Evolutionary conservation across 2,113 vertebrate species (phyloP), one percentile per base, ranked within the genome.

Genomic region (Vireo altiloquus): DNA sequence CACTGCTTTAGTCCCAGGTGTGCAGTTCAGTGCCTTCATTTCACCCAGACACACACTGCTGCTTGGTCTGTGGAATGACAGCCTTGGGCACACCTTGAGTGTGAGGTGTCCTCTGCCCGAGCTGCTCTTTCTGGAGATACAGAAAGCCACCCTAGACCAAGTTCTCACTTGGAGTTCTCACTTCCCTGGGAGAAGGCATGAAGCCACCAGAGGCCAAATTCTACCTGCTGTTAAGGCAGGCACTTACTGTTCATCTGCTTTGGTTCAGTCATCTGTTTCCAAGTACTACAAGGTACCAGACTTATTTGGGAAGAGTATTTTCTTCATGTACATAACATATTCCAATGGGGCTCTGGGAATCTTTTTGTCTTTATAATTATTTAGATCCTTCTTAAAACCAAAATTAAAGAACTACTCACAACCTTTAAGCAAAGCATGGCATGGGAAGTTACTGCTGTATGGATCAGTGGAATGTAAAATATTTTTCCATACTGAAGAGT

Each of bases 1-100:
- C 24, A 14, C 1, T 35, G n/a, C 24, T 17, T 19, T 7, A 10
- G 31, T 65, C 25, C 14, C 24, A 13, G 42, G 2, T 9, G n/a
- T 35, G n/a, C 0, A 3, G 13, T 20, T 59, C 25, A 5, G 49
- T 24, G 4, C 71, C 22, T 56, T 42, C 42, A 11, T 66, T 9
- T 30, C 30, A 11, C 23, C 25, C 19, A 21, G 33, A 9, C 59
- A 11, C 3, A 13, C 21, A 0, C 2, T 40, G 65, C 69, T 70
- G 3, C 54, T 50, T n/a, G 18, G 14, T 17, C 27, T 56, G 15
- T 21, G 33, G 19, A 7, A 3, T 3, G 20, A 0, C 49, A 68
- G 23, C 35, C 28, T 5, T 0, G 1, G 59, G 40, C 49, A 69
- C 75, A 18, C 35, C 25, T 31, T 1, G 0, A 5, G 27, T 9